Percentiles rank a stretch among this genome's conserved stretches.
These are phyloP conservation scores for Dasypus novemcinctus DNA, from an alignment of 2,113 vertebrate genomes.

Conservation along the genomic window DNA sequence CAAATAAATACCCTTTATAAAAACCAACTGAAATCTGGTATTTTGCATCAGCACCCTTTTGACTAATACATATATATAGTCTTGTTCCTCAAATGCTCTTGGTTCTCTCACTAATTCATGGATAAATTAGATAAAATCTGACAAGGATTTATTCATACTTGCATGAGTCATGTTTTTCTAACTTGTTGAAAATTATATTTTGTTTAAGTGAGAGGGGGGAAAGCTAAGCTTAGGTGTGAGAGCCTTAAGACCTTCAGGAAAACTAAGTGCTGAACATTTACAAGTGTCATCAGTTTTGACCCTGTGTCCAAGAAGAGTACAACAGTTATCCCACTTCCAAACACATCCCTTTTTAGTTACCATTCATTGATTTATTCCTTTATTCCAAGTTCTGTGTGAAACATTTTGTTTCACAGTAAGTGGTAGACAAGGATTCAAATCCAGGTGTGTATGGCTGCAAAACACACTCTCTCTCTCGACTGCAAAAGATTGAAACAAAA, in stretches of 20 bases:
- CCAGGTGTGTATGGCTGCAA: neutral
- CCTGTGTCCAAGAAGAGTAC: neutral
- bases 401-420: neutral
- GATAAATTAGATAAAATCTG: slow-evolving; percentile 16
- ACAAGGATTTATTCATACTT: slow-evolving; percentile 25
- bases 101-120: neutral
- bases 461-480: neutral
- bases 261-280: neutral
- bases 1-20: no score
- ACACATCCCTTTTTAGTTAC: neutral
- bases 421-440: neutral
- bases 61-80: no score
- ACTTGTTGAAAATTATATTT: slow-evolving; percentile 22
- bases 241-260: neutral
- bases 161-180: neutral
- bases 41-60: no score
- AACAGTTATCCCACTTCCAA: neutral
- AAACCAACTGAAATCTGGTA: no score
- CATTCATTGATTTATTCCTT: neutral
- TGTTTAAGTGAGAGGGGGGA: neutral
- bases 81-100: neutral
- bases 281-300: neutral
- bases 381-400: neutral
- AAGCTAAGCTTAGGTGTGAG: neutral
- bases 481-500: neutral